Evolutionary conservation across 2,797 vertebrate species (phyloP), one percentile per base, ranked within the genome.

Genomic region (Amblyraja radiata): DNA sequence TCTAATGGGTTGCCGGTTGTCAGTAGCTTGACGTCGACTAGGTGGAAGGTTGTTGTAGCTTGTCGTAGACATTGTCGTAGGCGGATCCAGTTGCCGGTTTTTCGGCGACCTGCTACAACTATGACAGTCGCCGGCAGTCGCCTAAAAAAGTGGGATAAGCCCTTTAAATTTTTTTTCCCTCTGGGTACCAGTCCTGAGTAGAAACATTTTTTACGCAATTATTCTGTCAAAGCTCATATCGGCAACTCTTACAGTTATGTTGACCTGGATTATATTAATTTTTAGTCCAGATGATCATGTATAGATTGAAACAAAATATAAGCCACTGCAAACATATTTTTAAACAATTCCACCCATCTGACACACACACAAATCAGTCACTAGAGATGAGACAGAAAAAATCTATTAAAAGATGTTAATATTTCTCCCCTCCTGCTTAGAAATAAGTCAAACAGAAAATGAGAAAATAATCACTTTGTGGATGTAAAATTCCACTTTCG

Each of bases 321-420:
- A 74, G 68, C 90, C 6, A n/a, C 25, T 76, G 71, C 71, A 92
- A 92, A 92, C 71, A 23, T 92, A 73, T 76, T 58, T 84, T 76
- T 92, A 74, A 90, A 92, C 39, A 93, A 94, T 94, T 93, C 93
- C 93, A 80, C 93, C 68, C 39, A 63, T 65, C 92, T 73, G 83
- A 77, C 58, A 92, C 65, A 83, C 81, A 93, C 73, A 76, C 79
- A 94, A 86, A 93, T 80, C 93, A 73, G 93, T n/a, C 83, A 83
- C 63, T 71, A 76, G 71, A 58, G 68, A 71, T 68, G 16, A 77
- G 23, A 93, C 32, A 76, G 77, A 76, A 61, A 88, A 78, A 36
- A 79, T 54, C 73, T 92, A 54, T 92, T 92, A 92, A 58, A 92
- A 92, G 68, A 92, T 76, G 73, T 54, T 92, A 76, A 74, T 92